Percentiles rank a stretch among this genome's conserved stretches.
Evolutionary conservation across 2,888 invertebrate genomes (phyloP).

Genomic region (Nasonia oneida): DNA sequence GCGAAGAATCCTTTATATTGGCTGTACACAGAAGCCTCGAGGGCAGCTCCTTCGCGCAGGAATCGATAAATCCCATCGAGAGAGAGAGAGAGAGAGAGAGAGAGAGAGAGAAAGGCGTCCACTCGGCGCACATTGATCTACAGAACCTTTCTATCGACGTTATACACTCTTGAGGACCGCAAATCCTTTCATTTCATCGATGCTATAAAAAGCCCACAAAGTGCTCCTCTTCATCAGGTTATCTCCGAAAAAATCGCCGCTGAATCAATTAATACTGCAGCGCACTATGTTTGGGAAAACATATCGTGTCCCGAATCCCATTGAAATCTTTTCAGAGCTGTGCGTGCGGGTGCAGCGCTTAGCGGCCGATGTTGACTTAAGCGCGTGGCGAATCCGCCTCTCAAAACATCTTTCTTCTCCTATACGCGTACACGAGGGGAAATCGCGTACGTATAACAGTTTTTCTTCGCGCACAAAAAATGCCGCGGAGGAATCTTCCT

Average conservation of each 20-base stretch:
- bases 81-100: not conserved
- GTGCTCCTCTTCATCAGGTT: not conserved
- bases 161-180: slow-evolving; percentile 70
- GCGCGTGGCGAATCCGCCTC: slow-evolving; percentile 77
- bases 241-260: not conserved
- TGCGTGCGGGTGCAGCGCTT: slow-evolving; percentile 59
- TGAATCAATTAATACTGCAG: slow-evolving; percentile 59
- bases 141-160: slow-evolving; percentile 62
- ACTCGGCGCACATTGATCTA: slow-evolving; percentile 23
- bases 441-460: not conserved
- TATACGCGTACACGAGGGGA: not conserved
- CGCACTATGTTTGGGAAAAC: slow-evolving; percentile 71
- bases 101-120: not conserved
- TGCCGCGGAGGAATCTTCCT: slow-evolving; percentile 28
- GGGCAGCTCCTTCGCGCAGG: slow-evolving; percentile 36
- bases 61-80: slow-evolving; percentile 56
- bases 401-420: slow-evolving; percentile 70
- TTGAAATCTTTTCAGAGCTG: slow-evolving; percentile 64
- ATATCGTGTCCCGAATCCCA: slow-evolving; percentile 64
- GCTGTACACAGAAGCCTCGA: slow-evolving; percentile 20
- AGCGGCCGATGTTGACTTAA: slow-evolving; percentile 76
- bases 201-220: not conserved
- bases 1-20: slow-evolving; percentile 47
- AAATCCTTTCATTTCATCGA: slow-evolving; percentile 67
- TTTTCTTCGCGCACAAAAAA: slow-evolving; percentile 22